phyloP scores from a whole-genome alignment of 1,140 invertebrate species.

The Pomacea maculata region DNA sequence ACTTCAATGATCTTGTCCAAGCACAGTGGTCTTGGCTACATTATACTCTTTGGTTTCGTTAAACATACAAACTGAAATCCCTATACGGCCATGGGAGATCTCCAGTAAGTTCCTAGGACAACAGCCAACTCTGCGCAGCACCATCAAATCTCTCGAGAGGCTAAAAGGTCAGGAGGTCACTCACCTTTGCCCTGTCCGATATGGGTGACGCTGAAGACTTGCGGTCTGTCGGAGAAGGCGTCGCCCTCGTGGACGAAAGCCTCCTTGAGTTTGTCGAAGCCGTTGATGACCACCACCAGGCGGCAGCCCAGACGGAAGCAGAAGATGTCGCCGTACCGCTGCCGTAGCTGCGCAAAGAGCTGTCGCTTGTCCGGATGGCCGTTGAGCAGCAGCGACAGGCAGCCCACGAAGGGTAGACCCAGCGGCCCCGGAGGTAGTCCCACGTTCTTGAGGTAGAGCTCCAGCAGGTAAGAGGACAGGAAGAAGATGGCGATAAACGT shows the following conservation, averaged over 20 bases:
- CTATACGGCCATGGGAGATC: no score
- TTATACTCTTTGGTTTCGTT: no score
- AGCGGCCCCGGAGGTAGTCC: conserved; percentile 30
- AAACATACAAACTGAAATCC: no score
- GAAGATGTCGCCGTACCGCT: conserved; percentile 36
- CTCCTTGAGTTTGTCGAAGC: conserved; percentile 31
- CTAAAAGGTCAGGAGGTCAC: background rate
- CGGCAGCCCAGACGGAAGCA: conserved; percentile 27
- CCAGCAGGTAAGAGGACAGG: conserved; percentile 2
- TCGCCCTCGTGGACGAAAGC: conserved; percentile 32
- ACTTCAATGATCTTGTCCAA: no score
- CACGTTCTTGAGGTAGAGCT: no score
- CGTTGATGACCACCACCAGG: conserved; percentile 35
- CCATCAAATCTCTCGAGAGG: no score
- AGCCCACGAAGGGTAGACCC: conserved; percentile 28
- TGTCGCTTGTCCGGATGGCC: conserved; percentile 5
- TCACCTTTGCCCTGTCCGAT: conserved; percentile 35
- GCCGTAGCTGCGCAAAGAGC: conserved; percentile 14
- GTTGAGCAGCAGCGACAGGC: conserved; percentile 15
- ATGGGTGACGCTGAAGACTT: conserved; percentile 30
- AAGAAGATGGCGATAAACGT: background rate
- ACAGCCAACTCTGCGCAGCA: no score
- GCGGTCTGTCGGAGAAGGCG: conserved; percentile 30
- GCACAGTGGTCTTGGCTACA: no score
- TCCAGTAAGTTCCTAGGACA: no score